Percentiles rank a stretch among this genome's conserved stretches.
Evolutionary conservation across 2,888 invertebrate genomes (phyloP).

Genomic region (Leucoma salicis): DNA sequence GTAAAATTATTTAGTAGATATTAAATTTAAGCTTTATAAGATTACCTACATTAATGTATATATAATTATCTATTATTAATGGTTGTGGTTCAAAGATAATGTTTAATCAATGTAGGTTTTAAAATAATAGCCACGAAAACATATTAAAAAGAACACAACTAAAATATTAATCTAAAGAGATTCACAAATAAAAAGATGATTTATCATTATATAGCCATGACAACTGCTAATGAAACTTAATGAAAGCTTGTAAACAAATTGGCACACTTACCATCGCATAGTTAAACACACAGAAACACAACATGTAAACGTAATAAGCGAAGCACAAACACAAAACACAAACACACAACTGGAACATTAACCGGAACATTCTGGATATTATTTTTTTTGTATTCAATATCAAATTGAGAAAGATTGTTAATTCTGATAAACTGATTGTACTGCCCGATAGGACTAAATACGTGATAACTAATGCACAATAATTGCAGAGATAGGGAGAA

Average conservation of each 20-base stretch:
- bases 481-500: constrained; percentile 6
- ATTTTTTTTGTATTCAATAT: not conserved
- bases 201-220: no score
- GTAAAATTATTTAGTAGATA: no score
- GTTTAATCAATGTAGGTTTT: no score
- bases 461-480: not conserved
- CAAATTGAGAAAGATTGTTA: not conserved
- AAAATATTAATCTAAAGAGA: no score
- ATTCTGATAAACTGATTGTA: not conserved
- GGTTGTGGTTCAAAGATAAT: no score
- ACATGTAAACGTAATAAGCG: constrained; percentile 5
- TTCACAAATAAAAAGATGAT: no score
- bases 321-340: constrained; percentile 42
- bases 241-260: constrained; percentile 14
- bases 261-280: constrained; percentile 35
- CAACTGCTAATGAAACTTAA: not conserved
- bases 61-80: no score
- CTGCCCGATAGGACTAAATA: not conserved
- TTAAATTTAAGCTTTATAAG: no score
- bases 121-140: no score
- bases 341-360: constrained; percentile 3
- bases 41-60: no score
- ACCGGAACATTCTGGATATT: not conserved
- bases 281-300: constrained; percentile 26
- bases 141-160: no score